Evolutionary conservation across 37 sponge, comb jelly and placozoan genomes (phyloP).

Genomic region (Geodia barretti): DNA sequence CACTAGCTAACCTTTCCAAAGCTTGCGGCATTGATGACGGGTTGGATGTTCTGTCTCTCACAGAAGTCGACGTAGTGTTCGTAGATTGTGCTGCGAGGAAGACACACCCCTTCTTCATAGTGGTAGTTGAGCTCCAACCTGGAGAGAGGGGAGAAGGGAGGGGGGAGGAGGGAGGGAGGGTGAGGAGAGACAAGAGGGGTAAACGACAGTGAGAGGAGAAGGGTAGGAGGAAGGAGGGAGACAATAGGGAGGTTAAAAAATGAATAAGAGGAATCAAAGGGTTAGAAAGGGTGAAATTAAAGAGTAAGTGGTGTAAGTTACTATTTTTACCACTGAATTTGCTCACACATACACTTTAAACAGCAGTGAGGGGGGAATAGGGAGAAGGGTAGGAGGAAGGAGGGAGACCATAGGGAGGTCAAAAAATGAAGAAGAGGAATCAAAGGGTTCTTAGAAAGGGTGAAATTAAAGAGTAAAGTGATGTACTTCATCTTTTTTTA

Average conservation of each 20-base stretch:
- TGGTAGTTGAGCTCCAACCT: slow-evolving; percentile 93
- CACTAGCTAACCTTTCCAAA: slow-evolving; percentile 87
- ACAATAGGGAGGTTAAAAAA: background rate
- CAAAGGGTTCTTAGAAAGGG: too few relatives aligned
- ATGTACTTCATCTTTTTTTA: too few relatives aligned
- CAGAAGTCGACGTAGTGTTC: slow-evolving; percentile 93
- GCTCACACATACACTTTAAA: too few relatives aligned
- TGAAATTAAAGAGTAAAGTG: too few relatives aligned
- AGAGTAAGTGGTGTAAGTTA: background rate
- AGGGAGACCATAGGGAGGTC: too few relatives aligned
- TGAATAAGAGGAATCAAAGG: background rate
- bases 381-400: background rate
- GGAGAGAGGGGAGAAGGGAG: slow-evolving; percentile 8
- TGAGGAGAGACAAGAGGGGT: background rate
- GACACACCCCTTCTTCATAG: slow-evolving; percentile 82
- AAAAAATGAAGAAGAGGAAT: too few relatives aligned
- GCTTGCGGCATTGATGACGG: slow-evolving; percentile 94
- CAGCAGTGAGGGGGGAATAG: background rate
- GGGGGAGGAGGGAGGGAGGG: background rate
- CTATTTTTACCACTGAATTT: too few relatives aligned
- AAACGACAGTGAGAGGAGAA: too few relatives aligned
- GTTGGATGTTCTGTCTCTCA: slow-evolving; percentile 57
- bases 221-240: too few relatives aligned
- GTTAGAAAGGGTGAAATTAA: background rate
- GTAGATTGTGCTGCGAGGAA: slow-evolving; percentile 89